phyloP scores from a whole-genome alignment of 2,888 invertebrate species.

The Scotopteryx bipunctaria region DNA sequence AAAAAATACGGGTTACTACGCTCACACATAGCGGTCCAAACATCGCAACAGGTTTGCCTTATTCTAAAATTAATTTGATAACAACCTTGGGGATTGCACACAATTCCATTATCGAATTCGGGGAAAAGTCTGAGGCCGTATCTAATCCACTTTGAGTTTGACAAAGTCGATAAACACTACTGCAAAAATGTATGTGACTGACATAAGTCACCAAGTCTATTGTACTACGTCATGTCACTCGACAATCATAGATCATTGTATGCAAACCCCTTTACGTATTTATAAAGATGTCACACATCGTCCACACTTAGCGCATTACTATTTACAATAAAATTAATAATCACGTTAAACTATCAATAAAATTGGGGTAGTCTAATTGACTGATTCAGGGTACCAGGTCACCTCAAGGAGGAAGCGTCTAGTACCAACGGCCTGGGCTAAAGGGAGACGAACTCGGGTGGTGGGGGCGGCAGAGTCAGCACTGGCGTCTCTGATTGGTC shows the following conservation, averaged over 20 bases:
- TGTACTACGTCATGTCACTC: too few relatives aligned
- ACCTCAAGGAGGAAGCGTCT: constrained; percentile 73
- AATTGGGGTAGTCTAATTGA: constrained; percentile 80
- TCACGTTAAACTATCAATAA: constrained; percentile 66
- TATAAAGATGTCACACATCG: constrained; percentile 76
- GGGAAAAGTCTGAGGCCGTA: too few relatives aligned
- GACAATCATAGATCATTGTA: neutral
- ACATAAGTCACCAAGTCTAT: too few relatives aligned
- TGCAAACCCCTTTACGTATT: constrained; percentile 43
- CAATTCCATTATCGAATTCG: neutral
- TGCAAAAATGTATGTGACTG: too few relatives aligned
- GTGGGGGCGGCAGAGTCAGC: constrained; percentile 81
- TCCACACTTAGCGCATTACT: constrained; percentile 62
- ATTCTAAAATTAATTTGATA: constrained; percentile 72
- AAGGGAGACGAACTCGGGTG: constrained; percentile 79
- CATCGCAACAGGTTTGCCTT: constrained; percentile 69
- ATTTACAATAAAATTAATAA: constrained; percentile 69
- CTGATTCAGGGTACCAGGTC: constrained; percentile 75
- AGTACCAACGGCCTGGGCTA: constrained; percentile 80
- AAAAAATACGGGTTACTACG: constrained; percentile 50
- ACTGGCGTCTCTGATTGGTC: constrained; percentile 73
- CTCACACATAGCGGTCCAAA: constrained; percentile 58
- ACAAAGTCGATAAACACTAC: too few relatives aligned
- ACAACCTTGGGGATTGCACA: constrained; percentile 61
- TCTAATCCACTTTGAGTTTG: too few relatives aligned